Evolutionary conservation across 2,113 vertebrate species (phyloP).

Genomic region (Leiothrix lutea): DNA sequence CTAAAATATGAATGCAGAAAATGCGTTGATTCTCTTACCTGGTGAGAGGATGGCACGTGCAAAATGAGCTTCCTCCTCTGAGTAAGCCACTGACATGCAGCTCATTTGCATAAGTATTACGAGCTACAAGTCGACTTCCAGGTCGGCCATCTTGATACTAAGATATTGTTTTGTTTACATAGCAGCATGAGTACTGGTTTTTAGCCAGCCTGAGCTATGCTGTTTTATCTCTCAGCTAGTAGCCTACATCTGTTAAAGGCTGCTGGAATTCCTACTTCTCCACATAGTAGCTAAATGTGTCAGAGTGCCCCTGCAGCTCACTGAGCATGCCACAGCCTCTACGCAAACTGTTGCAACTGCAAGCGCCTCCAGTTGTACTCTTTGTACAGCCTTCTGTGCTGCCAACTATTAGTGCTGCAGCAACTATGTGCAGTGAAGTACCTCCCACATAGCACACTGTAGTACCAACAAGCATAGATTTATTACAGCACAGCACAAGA

Average conservation of each 20-base stretch:
- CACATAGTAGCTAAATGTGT: background rate
- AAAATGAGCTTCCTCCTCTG: conserved; percentile 67
- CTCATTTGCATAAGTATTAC: conserved; percentile 63
- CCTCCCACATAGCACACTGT: conserved; percentile 69
- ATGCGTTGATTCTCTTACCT: conserved; percentile 71
- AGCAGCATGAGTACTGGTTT: conserved; percentile 23
- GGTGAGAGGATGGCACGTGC: conserved; percentile 39
- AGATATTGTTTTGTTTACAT: conserved; percentile 45
- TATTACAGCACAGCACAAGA: background rate
- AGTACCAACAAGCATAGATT: conserved; percentile 60
- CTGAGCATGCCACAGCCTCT: conserved; percentile 42
- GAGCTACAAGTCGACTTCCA: conserved; percentile 67
- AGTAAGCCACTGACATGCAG: conserved; percentile 51
- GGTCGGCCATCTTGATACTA: conserved; percentile 68
- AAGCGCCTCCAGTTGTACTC: conserved; percentile 56
- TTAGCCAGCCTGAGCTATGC: conserved; percentile 9
- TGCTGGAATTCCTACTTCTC: conserved; percentile 49
- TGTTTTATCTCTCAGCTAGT: conserved; percentile 11
- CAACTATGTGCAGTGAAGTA: conserved; percentile 67
- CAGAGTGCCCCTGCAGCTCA: conserved; percentile 48
- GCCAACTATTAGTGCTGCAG: conserved; percentile 71
- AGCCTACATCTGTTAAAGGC: conserved; percentile 54
- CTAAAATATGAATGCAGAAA: background rate
- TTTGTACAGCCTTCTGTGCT: conserved; percentile 65
- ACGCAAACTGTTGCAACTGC: conserved; percentile 47